A percentile compares a stretch with the other conserved stretches of the same genome.
Evolutionary conservation across 2,797 vertebrate genomes (phyloP).

Genomic region (Novumbra hubbsi): DNA sequence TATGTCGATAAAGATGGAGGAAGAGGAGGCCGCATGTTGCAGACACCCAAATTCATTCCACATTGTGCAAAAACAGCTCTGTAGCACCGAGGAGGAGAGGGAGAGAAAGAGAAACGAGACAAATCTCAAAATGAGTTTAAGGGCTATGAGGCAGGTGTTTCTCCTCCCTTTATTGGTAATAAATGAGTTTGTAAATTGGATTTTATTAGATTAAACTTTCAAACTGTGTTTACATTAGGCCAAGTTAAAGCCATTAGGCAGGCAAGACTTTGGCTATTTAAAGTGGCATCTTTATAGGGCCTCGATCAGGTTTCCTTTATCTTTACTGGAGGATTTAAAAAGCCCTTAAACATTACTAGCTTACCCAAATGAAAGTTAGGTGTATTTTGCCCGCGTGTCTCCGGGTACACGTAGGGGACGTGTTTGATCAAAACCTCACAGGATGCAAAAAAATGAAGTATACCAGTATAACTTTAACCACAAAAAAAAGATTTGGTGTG

Average conservation of each 20-base stretch:
- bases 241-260: constrained; percentile 40
- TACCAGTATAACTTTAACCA: neutral
- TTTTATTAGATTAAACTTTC: constrained; percentile 71
- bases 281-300: constrained; percentile 49
- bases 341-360: constrained; percentile 46
- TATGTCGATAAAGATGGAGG: constrained; percentile 64
- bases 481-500: neutral
- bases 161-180: constrained; percentile 70
- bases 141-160: constrained; percentile 70
- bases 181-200: constrained; percentile 73
- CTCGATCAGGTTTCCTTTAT: constrained; percentile 39
- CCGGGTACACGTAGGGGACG: neutral
- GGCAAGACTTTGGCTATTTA: constrained; percentile 34
- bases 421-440: neutral
- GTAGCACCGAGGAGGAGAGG: constrained; percentile 21
- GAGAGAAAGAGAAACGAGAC: constrained; percentile 37
- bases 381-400: constrained; percentile 16
- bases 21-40: constrained; percentile 57
- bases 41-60: constrained; percentile 71
- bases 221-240: constrained; percentile 60
- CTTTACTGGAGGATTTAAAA: constrained; percentile 46
- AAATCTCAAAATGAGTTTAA: constrained; percentile 58
- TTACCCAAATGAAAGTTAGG: constrained; percentile 29
- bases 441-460: neutral
- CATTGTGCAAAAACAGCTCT: constrained; percentile 58